Percentiles rank a stretch among this genome's conserved stretches.
phyloP scores from a whole-genome alignment of 2,113 vertebrate genomes.

The Pogona vitticeps region DNA sequence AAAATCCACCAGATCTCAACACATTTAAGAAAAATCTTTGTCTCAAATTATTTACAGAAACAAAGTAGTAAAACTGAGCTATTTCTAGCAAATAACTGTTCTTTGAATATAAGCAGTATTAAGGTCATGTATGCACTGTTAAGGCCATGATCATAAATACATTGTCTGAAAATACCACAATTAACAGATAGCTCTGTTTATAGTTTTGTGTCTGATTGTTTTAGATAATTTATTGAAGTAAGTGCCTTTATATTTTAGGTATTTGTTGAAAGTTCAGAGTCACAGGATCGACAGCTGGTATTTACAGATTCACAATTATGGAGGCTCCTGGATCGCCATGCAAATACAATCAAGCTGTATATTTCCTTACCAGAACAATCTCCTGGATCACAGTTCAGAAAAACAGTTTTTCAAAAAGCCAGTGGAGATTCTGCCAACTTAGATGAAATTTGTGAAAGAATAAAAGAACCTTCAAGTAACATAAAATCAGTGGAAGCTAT shows the following conservation, averaged over 20 bases:
- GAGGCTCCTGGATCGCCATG: constrained; percentile 96
- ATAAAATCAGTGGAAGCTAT: constrained; percentile 93
- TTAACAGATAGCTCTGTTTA: background rate
- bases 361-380: constrained; percentile 92
- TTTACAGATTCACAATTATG: constrained; percentile 94
- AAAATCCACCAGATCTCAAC: background rate
- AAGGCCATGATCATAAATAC: background rate
- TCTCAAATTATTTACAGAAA: background rate
- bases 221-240: background rate
- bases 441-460: constrained; percentile 82
- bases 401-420: constrained; percentile 84
- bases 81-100: background rate
- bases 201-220: background rate
- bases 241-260: constrained; percentile 81
- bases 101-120: background rate
- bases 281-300: constrained; percentile 83
- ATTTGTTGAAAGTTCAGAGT: constrained; percentile 95
- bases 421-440: constrained; percentile 74
- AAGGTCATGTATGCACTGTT: too few relatives aligned
- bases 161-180: background rate
- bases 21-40: background rate
- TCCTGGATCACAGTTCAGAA: constrained; percentile 83
- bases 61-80: background rate
- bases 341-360: constrained; percentile 94
- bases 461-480: constrained; percentile 78